Evolutionary conservation across 2,797 vertebrate genomes (phyloP).

Genomic region (Clarias fuscus): DNA sequence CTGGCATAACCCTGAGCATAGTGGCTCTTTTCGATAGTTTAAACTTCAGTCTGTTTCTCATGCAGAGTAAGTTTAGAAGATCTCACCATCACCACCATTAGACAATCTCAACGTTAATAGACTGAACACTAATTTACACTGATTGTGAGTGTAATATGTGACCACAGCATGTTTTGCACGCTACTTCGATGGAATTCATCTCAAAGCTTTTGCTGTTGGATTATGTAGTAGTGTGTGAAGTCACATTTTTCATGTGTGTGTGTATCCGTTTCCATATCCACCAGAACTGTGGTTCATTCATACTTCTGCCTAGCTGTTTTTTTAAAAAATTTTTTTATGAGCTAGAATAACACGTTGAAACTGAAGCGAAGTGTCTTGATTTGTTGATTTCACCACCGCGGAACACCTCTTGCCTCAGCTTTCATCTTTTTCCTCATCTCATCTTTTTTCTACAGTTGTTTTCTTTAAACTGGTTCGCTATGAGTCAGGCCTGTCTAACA

Average conservation of each 20-base stretch:
- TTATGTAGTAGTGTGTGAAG: not conserved
- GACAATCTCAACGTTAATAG: not conserved
- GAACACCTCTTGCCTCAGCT: conserved; percentile 3
- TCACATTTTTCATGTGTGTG: not conserved
- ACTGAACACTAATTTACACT: not conserved
- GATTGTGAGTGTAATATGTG: not conserved
- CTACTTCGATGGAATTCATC: not conserved
- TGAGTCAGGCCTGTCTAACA: conserved; percentile 41
- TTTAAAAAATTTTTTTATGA: conserved; percentile 22
- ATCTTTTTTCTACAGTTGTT: conserved; percentile 13
- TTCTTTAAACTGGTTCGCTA: conserved; percentile 36
- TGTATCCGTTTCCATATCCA: not conserved
- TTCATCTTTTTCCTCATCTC: conserved; percentile 25
- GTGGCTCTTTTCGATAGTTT: not conserved
- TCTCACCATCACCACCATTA: not conserved
- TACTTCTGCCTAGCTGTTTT: conserved; percentile 17
- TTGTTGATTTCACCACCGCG: not conserved
- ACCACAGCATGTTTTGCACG: not conserved
- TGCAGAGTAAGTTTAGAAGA: not conserved
- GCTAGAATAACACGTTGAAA: conserved; percentile 26
- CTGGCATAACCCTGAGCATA: not conserved
- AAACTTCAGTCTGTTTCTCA: not conserved
- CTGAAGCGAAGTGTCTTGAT: conserved; percentile 22
- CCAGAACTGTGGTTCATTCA: not conserved
- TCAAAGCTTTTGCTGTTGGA: not conserved